These are phyloP conservation scores for Scalopus aquaticus DNA, from an alignment of 2,113 vertebrate genomes.

Conservation along the genomic window DNA sequence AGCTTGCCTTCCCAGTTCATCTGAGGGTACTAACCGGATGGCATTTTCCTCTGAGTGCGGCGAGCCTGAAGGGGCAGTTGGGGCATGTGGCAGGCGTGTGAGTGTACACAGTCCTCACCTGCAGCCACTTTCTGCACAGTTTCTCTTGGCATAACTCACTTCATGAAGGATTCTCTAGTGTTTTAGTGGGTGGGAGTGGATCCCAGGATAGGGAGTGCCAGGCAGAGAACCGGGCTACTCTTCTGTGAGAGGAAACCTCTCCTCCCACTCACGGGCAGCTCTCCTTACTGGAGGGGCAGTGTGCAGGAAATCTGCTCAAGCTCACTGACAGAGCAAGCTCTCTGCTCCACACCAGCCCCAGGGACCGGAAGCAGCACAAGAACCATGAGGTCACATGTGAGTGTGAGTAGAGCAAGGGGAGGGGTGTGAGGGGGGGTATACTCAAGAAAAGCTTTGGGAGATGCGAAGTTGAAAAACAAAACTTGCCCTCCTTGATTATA, in stretches of 20 bases:
- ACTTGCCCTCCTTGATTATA: background rate
- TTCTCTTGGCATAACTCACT: background rate
- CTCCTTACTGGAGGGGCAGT: background rate
- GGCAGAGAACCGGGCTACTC: background rate
- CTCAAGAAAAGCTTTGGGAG: background rate
- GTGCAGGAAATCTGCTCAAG: background rate
- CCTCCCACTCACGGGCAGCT: background rate
- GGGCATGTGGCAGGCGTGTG: background rate
- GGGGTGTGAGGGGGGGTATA: background rate
- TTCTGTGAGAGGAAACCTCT: background rate
- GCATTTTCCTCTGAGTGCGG: background rate
- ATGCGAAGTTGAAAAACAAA: background rate
- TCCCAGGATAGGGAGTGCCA: background rate
- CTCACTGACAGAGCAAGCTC: background rate
- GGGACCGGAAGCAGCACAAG: background rate
- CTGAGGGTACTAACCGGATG: constrained; percentile 53
- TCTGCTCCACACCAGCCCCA: background rate
- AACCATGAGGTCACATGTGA: background rate
- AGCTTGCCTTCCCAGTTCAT: constrained; percentile 60
- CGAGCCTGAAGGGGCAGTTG: background rate
- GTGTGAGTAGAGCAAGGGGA: background rate
- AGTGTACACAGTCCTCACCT: background rate
- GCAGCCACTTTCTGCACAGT: background rate
- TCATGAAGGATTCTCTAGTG: background rate
- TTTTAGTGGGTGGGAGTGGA: background rate